Base-by-base conservation (phyloP, 2,888 invertebrate genomes). In the Merodon equestris region DNA sequence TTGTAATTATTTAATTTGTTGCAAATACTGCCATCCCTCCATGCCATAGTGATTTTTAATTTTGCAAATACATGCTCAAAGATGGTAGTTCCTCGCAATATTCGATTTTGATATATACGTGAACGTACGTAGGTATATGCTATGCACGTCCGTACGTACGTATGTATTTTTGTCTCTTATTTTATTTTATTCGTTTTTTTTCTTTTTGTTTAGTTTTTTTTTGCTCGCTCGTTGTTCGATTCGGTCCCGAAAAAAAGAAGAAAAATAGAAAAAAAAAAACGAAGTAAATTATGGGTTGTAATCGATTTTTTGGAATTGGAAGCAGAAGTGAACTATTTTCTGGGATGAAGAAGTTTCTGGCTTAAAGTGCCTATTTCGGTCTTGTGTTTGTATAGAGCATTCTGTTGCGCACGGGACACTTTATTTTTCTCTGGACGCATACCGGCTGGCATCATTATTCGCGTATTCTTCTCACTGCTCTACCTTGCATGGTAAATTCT, bases 401-500 rank as follows among this genome's bases (percentile, higher is more conserved):
- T 70, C 56, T 71, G 64, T 71, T 71, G 76, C 76, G 71, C 70
- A 71, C 44, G 66, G 60, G 56, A 67, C 42, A 42, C 48, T 27
- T 54, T 19, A 51, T 38, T 72, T 44, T 67, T 47, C 9, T 68
- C 56, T 63, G 47, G 38, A 48, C 54, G 60, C 54, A 60, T 67
- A 61, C 66, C 63, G 63, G 63, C 61, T 63, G 50, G 45, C 40
- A 44, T 48, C 19, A 42, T 47, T 51, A 27, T 40, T 54, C 27
- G 27, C 27, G 7, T 27, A 27, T 27, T 27, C n/a, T n/a, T n/a
- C 27, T 27, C 27, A 27, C 27, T 27, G 27, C 27, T 27, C 27
- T 27, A 27, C 7, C 27, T 27, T 27, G 27, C 27, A 27, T 27
- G 27, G 27, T 27, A 4, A 27, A 27, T 27, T 27, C 7, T 27